A percentile compares a stretch with the other conserved stretches of the same genome.
Conservation (phyloP, 2,113 vertebrate genomes). For the Casuarius casuarius region DNA sequence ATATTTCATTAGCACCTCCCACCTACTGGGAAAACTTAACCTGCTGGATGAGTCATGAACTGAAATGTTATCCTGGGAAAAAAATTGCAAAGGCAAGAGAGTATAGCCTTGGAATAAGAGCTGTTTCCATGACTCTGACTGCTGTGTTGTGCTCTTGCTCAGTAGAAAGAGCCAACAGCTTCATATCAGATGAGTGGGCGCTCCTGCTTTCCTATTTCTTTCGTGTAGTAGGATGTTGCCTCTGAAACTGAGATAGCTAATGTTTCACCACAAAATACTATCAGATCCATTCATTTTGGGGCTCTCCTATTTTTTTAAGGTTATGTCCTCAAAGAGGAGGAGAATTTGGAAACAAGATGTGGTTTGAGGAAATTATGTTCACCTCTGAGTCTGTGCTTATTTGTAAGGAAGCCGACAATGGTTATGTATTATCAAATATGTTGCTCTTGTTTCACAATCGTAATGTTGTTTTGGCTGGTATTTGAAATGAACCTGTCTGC, state of each 20-base stretch:
- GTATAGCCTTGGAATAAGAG: background rate
- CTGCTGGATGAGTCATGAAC: background rate
- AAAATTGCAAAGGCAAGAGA: accelerated
- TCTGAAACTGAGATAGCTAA: background rate
- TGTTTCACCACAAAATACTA: too few relatives aligned
- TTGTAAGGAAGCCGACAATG: background rate
- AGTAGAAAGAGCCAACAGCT: background rate
- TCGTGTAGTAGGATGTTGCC: background rate
- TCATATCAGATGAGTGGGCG: background rate
- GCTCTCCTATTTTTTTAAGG: background rate
- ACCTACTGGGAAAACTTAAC: background rate
- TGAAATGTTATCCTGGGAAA: background rate
- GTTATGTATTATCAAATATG: background rate
- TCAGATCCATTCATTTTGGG: background rate
- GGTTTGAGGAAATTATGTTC: background rate
- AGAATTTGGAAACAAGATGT: background rate
- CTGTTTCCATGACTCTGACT: background rate
- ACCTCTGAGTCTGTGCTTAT: background rate
- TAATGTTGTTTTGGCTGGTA: background rate
- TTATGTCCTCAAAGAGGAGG: background rate
- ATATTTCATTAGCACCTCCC: background rate
- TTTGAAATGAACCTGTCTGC: background rate
- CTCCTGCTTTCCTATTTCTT: background rate
- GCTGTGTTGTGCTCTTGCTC: background rate
- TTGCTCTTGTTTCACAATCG: background rate